These are phyloP conservation scores for Cladorhizidae sp. DNA, from an alignment of 37 sponge, comb jelly and placozoan genomes.

Conservation along the genomic window DNA sequence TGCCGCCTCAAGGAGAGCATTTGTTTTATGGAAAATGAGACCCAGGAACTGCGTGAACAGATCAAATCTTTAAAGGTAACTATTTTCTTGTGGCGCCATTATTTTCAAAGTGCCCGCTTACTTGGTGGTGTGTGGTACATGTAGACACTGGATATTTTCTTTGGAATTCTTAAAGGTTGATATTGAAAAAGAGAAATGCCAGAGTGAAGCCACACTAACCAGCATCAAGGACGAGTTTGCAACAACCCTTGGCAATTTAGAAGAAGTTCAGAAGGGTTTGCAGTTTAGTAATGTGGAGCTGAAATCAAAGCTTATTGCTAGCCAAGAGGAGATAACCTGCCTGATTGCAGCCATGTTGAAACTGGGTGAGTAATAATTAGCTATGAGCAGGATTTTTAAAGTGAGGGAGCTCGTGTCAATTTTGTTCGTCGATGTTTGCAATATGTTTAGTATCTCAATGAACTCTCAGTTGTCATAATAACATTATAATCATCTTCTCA, in stretches of 20 bases:
- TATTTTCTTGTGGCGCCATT: not conserved
- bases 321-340: not conserved
- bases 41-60: not conserved
- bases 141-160: too few species aligned
- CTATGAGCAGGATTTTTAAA: too few species aligned
- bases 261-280: not conserved
- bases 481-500: too few species aligned
- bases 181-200: not conserved
- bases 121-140: not conserved
- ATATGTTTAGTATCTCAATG: too few species aligned
- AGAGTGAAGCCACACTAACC: slow-evolving; percentile 5
- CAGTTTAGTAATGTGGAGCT: slow-evolving; percentile 2
- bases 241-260: not conserved
- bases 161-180: too few species aligned
- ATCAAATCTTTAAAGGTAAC: slow-evolving; percentile 5
- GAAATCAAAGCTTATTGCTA: not conserved
- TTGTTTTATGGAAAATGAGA: not conserved
- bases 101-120: not conserved
- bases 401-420: too few species aligned
- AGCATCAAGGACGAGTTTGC: not conserved
- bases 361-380: slow-evolving; percentile 19
- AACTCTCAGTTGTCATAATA: too few species aligned
- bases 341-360: not conserved
- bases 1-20: not conserved
- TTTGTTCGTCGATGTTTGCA: too few species aligned